Evolutionary conservation across 2,113 vertebrate genomes (phyloP).

Genomic region (Falco punctatus): DNA sequence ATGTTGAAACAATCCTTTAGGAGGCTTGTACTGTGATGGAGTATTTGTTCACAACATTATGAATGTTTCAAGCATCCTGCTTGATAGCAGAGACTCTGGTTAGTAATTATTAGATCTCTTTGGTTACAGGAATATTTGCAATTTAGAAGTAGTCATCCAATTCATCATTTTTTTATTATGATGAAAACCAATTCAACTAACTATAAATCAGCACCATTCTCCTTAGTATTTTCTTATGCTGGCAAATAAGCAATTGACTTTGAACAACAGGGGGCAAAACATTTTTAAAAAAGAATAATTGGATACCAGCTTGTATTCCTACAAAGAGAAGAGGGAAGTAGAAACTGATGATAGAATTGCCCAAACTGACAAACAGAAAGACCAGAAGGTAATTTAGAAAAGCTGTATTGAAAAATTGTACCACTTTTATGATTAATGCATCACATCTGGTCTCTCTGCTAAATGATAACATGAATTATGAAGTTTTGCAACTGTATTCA

Average conservation of each 20-base stretch:
- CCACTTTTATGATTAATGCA: neutral
- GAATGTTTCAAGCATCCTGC: neutral
- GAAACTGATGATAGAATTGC: neutral
- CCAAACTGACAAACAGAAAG: neutral
- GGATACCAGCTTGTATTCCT: neutral
- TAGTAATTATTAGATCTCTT: neutral
- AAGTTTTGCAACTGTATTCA: neutral
- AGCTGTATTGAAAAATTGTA: neutral
- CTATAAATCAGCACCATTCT: neutral
- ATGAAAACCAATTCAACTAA: neutral
- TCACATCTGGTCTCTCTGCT: neutral
- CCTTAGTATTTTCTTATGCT: neutral
- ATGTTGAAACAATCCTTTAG: neutral
- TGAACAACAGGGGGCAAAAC: neutral
- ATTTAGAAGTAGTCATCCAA: neutral
- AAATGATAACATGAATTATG: neutral
- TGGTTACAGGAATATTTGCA: neutral
- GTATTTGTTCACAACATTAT: neutral
- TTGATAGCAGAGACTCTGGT: neutral
- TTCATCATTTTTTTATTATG: neutral
- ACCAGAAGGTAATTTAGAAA: conserved; percentile 21
- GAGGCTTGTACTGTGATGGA: neutral
- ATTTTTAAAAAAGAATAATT: neutral
- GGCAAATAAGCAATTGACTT: neutral
- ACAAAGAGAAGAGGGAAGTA: neutral